These are phyloP conservation scores for Turdus rufiventris DNA, from an alignment of 2,113 vertebrate species.

Conservation along the genomic window DNA sequence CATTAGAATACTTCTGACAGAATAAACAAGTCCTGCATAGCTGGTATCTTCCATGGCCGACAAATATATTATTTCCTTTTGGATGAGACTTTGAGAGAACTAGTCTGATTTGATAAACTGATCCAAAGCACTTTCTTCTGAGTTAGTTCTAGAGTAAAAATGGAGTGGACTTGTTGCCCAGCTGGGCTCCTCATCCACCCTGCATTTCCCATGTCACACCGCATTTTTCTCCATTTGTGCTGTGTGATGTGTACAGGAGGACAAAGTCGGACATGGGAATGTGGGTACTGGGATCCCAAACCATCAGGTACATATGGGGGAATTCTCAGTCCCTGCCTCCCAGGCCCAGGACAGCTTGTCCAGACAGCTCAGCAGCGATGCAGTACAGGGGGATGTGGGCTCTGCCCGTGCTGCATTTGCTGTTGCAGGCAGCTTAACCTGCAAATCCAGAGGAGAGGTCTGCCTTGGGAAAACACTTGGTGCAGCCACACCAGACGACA, in stretches of 20 bases:
- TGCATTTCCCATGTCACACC: fast-evolving
- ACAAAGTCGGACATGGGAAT: not conserved
- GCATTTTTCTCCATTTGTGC: not conserved
- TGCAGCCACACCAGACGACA: fast-evolving
- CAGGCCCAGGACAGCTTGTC: not conserved
- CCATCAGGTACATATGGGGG: fast-evolving
- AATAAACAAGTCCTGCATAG: not conserved
- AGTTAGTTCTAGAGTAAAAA: not conserved
- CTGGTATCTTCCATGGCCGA: not conserved
- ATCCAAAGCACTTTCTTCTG: not conserved
- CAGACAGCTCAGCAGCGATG: fast-evolving
- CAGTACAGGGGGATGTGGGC: not conserved
- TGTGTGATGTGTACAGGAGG: not conserved
- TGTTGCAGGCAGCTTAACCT: not conserved
- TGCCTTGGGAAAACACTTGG: not conserved
- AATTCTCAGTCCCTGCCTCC: not conserved
- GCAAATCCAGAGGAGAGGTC: not conserved
- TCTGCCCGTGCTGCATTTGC: not conserved
- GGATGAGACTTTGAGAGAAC: not conserved
- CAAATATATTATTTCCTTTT: not conserved
- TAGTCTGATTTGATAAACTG: not conserved
- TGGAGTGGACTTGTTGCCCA: not conserved
- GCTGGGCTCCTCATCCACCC: not conserved
- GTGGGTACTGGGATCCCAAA: not conserved
- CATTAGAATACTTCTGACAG: not conserved